phyloP scores from a whole-genome alignment of 35 echinoderm and acorn worm species.

The Ophioderma brevispina region DNA sequence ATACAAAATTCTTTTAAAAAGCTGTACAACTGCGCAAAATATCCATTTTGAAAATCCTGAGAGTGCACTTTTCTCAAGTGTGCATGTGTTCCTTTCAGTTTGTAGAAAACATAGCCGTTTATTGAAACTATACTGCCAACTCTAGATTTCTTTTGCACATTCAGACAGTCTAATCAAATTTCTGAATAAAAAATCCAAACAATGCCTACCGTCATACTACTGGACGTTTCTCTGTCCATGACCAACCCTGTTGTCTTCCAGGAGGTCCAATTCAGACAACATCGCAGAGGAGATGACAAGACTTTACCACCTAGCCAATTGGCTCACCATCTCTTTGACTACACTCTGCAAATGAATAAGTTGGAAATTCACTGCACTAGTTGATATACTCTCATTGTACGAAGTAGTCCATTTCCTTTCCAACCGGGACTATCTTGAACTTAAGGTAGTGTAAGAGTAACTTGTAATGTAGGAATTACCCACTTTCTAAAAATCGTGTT shows the following conservation, averaged over 20 bases:
- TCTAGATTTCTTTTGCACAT: not conserved
- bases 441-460: conserved; percentile 58
- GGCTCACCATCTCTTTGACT: conserved; percentile 77
- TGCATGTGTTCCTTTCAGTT: no score
- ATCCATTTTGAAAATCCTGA: no score
- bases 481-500: no score
- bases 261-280: not conserved
- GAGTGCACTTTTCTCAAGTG: no score
- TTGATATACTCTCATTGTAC: conserved; percentile 90
- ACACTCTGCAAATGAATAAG: conserved; percentile 72
- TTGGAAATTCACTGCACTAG: conserved; percentile 85
- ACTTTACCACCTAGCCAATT: conserved; percentile 54
- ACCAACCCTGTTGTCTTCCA: conserved; percentile 46
- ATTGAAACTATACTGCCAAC: no score
- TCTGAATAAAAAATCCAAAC: no score
- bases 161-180: not conserved
- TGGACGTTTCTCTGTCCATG: conserved; percentile 96
- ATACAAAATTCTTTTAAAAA: no score
- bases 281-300: conserved; percentile 36
- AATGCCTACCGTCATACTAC: conserved; percentile 87
- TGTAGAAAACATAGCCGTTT: no score
- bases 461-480: no score
- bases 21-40: no score
- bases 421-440: conserved; percentile 78
- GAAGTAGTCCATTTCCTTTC: conserved; percentile 91